Conservation (phyloP, 2,797 vertebrate species). For the Lacerta viridis region DNA sequence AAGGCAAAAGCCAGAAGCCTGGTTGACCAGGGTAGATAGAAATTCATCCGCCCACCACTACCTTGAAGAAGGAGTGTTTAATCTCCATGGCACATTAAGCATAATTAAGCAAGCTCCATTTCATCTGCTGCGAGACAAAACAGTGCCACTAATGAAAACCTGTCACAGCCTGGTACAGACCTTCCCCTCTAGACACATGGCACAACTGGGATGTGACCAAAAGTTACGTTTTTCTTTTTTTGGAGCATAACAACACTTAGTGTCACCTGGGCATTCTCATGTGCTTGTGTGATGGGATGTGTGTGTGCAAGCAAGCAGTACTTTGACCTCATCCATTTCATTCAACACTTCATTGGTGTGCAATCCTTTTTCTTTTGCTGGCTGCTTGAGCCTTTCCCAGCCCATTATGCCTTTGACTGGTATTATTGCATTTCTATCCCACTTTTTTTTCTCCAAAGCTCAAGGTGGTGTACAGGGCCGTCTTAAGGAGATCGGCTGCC, state of each 20-base stretch:
- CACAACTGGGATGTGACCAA: neutral
- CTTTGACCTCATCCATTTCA: constrained; percentile 11
- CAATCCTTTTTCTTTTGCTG: neutral
- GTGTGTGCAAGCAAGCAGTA: neutral
- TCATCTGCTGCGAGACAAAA: constrained; percentile 48
- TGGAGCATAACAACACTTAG: neutral
- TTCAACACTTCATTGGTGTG: constrained; percentile 30
- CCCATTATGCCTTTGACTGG: neutral
- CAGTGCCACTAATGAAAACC: constrained; percentile 39
- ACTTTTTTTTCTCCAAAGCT: too few relatives aligned
- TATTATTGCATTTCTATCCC: neutral
- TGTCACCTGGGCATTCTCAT: neutral
- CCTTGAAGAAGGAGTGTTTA: constrained; percentile 4
- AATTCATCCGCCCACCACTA: neutral
- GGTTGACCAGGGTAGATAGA: neutral
- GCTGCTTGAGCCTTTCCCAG: neutral
- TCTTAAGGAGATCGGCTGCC: too few relatives aligned
- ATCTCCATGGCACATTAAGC: constrained; percentile 27
- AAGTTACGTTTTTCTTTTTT: neutral
- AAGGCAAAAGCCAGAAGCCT: neutral
- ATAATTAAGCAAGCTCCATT: constrained; percentile 28
- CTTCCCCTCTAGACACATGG: neutral
- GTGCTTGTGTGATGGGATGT: neutral
- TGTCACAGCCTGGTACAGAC: constrained; percentile 24
- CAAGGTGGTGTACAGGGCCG: too few relatives aligned